Evolutionary conservation across 2,888 invertebrate genomes (phyloP), one percentile per base, ranked within the genome.

Genomic region (Callimorpha dominula): DNA sequence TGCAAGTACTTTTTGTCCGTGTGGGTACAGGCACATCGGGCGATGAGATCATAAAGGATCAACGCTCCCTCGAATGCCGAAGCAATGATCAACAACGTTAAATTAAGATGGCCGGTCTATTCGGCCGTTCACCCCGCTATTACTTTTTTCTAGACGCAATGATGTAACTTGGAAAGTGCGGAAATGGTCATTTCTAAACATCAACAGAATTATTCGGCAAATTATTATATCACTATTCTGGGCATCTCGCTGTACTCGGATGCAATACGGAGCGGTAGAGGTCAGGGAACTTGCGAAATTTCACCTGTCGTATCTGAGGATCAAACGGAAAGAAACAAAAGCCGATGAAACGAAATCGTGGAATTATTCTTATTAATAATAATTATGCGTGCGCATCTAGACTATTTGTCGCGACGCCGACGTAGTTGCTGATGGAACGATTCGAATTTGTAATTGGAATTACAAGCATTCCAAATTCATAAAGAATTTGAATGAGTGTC

Each of bases 11-110:
- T 63, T 63, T 69, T 42, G 62, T 46, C 74, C 62, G 74, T 81
- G 82, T 81, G 82, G 83, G 80, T 79, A 84, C 74, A 71, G 50
- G 81, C 81, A 86, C 87, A 84, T 85, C 83, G 83, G 81, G 83
- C 86, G 93, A 95, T 95, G 95, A 95, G 94, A 94, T 95, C 95
- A 95, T 90, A 80, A 85, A 95, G 94, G 95, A 95, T 94, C 95
- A 95, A 94, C 86, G 95, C 87, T 92, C 95, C 85, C 82, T 85
- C 90, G 89, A 91, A 92, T 91, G 87, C 92, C 91, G 83, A 91
- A 91, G 89, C 91, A 90, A 90, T 93, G 93, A 93, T 91, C 90
- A 89, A 88, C 89, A 89, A 89, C 87, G 87, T 85, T 84, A 86
- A 89, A 88, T 89, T 86, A 88, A 87, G 87, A 88, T 82, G 84